phyloP scores from a whole-genome alignment of 1,140 invertebrate genomes.

The Ceratitis capitata region DNA sequence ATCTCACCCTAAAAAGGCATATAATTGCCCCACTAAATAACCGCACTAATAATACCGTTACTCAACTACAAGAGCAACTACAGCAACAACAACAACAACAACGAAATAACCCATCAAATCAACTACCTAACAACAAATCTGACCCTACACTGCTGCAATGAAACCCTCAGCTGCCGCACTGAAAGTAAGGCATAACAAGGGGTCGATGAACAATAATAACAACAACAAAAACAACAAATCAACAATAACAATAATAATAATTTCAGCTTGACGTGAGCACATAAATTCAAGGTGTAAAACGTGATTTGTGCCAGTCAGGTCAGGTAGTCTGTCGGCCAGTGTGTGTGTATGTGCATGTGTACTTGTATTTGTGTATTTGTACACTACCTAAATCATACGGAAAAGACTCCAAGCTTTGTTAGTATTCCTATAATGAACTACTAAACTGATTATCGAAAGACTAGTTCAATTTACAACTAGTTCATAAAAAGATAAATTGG shows the following conservation, averaged over 20 bases:
- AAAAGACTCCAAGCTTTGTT: no score
- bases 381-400: no score
- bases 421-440: no score
- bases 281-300: constrained; percentile 24
- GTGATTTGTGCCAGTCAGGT: background rate
- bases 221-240: background rate
- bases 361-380: no score
- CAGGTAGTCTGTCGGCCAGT: background rate
- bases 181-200: background rate
- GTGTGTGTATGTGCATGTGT: background rate
- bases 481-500: no score
- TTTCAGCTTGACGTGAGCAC: constrained; percentile 11
- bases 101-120: no score
- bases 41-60: background rate
- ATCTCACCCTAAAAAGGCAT: background rate
- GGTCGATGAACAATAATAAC: no score
- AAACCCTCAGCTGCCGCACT: no score
- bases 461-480: no score
- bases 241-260: no score
- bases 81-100: background rate
- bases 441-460: no score
- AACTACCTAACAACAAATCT: background rate
- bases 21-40: constrained; percentile 32
- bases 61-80: no score
- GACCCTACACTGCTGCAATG: background rate